Evolutionary conservation across 1,140 invertebrate genomes (phyloP), one percentile per base, ranked within the genome.

Genomic region (Zaprionus vittiger): DNA sequence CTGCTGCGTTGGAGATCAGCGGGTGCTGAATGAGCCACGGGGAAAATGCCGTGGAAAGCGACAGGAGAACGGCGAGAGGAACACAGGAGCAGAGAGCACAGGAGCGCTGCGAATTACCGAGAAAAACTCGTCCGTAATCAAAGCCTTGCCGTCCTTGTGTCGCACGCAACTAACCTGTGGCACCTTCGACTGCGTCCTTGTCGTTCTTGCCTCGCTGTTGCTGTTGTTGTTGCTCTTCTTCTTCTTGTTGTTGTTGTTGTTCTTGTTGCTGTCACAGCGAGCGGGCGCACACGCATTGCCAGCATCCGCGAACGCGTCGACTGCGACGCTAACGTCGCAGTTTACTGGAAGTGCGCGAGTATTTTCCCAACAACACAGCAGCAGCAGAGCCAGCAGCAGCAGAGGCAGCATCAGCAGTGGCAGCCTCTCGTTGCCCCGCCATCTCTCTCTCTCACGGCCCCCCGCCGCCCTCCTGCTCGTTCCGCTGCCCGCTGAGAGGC

Each of bases 321-420:
- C 63, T 15, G 38, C 34, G 34, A 60, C 64, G 37, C 5, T 12
- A 20, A 22, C 41, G 49, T 63, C 59, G 37, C 44, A 26, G 56
- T 83, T 79, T 75, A 73, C 68, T 81, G 81, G 83, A 89, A 89
- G 86, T 89, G 76, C 79, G 79, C 79, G 38, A 65, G 74, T 63
- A 70, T 49, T 77, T 80, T 80, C 69, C 78, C 78, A 56, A 28
- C 68, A 24, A 17, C 49, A 5, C 47, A 9, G 24, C 52, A 22
- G 34, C 57, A n/a, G 11, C 57, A 55, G 26, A 31, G 28, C 1
- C 28, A 28, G 6, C 26, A 26, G 26, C 47, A 7, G 22, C 44
- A 38, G 37, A 20, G 20, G 5, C 26, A 26, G 4, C 24, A 24
- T 2, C 47, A 7, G 22, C 47, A 41, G 38, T 6, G 15, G 20